Evolutionary conservation across 2,113 vertebrate species (phyloP), one percentile per base, ranked within the genome.

Genomic region (Takifugu flavidus): DNA sequence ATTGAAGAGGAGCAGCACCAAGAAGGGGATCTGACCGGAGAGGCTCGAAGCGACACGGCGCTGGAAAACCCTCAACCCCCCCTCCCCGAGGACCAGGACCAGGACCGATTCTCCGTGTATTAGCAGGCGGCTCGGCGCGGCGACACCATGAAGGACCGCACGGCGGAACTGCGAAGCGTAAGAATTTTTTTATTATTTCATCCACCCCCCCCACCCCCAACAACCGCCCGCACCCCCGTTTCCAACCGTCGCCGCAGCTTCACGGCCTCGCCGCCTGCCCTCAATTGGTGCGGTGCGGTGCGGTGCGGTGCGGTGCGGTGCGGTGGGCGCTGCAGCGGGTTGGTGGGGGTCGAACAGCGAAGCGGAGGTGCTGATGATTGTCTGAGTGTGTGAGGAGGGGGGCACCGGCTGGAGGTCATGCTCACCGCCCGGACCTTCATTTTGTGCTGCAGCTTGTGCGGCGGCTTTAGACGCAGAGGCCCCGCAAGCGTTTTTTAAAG

Each of bases 91-190:
- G n/a, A n/a, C n/a, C n/a, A 62, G 78, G 57, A 78, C 56, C 70
- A 77, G 68, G 74, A 59, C 71, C 70, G 56, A 75, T 53, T 65
- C 68, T 75, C 4, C 43, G 43, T 45, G 43, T 10, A 45, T 3
- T 45, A 80, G 77, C 77, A 80, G 74, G 67, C 68, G 74, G 67
- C 52, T 42, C 77, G 66, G 74, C 74, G 69, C 74, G 70, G 70
- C 65, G 72, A 75, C 79, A 82, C 63, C 73, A 87, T 87, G 85
- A 87, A 87, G 82, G 85, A 87, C 79, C 85, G 85, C 25, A 87
- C 85, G 77, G 85, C 85, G 79, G 85, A 87, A 85, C 85, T 87
- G 75, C 78, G 85, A 76, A 87, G 85, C 25, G 85, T 87, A 80
- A 85, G 85, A 11, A 13, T 45, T 45, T 45, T 14, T 10, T 45